A percentile compares a stretch with the other conserved stretches of the same genome.
Conservation (phyloP, 2,888 invertebrate species). For the Lymantria dispar region DNA sequence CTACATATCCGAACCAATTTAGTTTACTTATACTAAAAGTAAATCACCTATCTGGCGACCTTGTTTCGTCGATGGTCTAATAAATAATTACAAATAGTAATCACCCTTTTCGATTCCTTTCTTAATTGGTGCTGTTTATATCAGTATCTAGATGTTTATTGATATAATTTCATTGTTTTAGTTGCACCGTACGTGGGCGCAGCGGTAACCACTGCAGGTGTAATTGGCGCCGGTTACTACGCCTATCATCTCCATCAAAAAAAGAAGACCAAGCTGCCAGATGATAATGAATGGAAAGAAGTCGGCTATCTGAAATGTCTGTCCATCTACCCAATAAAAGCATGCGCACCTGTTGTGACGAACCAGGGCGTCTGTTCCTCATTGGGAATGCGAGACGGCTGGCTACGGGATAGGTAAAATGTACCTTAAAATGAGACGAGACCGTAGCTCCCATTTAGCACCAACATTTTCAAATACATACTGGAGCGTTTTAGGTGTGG, state of each 20-base stretch:
- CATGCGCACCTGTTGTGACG: constrained; percentile 75
- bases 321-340: constrained; percentile 83
- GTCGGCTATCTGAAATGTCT: constrained; percentile 81
- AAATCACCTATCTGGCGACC: no score
- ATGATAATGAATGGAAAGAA: constrained; percentile 71
- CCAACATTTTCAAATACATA: no score
- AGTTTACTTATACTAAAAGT: no score
- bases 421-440: no score
- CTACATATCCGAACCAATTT: no score
- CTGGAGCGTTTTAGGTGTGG: no score
- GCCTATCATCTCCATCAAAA: constrained; percentile 52
- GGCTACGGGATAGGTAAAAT: constrained; percentile 77
- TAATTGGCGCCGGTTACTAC: constrained; percentile 55
- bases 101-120: no score
- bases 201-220: constrained; percentile 50
- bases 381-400: constrained; percentile 79
- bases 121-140: no score
- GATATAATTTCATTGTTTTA: constrained; percentile 23
- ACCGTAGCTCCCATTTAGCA: no score
- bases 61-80: no score
- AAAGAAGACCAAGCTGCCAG: constrained; percentile 51
- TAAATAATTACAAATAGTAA: no score
- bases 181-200: constrained; percentile 46
- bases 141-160: no score
- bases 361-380: constrained; percentile 75